Evolutionary conservation across 2,888 invertebrate genomes (phyloP).

Genomic region (Tinea semifulvella): DNA sequence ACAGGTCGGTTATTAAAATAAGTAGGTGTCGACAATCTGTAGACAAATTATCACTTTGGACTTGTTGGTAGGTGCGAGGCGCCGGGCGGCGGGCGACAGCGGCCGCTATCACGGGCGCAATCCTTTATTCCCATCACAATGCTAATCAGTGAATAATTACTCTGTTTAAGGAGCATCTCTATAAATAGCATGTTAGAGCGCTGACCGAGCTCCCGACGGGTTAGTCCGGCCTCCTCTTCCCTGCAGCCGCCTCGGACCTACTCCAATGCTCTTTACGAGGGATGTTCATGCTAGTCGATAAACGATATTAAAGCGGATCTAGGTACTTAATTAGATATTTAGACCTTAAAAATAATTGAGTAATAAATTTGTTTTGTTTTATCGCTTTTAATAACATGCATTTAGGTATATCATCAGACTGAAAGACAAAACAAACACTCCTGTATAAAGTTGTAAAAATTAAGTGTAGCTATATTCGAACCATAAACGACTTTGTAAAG

Average conservation of each 20-base stretch:
- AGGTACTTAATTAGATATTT: too few relatives aligned
- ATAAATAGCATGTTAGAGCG: conserved; percentile 66
- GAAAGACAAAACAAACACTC: too few relatives aligned
- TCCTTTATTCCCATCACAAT: conserved; percentile 63
- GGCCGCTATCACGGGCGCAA: conserved; percentile 65
- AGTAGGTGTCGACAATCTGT: conserved; percentile 13
- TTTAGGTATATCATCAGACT: too few relatives aligned
- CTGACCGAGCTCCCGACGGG: conserved; percentile 62
- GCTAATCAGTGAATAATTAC: conserved; percentile 69
- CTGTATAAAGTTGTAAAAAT: too few relatives aligned
- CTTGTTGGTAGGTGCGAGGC: not conserved
- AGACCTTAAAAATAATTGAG: too few relatives aligned
- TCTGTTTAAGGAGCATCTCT: conserved; percentile 67
- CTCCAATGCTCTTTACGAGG: too few relatives aligned
- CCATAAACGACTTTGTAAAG: too few relatives aligned
- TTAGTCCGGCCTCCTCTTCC: conserved; percentile 50
- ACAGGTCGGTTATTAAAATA: conserved; percentile 7
- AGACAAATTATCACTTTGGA: conserved; percentile 12
- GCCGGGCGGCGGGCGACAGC: conserved; percentile 41
- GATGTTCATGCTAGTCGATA: too few relatives aligned
- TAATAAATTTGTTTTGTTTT: too few relatives aligned
- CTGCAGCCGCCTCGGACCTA: conserved; percentile 18
- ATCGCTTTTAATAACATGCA: too few relatives aligned
- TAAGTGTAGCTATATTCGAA: too few relatives aligned
- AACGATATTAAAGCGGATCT: too few relatives aligned